Conservation (phyloP, 23 tunicate genomes). For the Trididemnum clinides region DNA sequence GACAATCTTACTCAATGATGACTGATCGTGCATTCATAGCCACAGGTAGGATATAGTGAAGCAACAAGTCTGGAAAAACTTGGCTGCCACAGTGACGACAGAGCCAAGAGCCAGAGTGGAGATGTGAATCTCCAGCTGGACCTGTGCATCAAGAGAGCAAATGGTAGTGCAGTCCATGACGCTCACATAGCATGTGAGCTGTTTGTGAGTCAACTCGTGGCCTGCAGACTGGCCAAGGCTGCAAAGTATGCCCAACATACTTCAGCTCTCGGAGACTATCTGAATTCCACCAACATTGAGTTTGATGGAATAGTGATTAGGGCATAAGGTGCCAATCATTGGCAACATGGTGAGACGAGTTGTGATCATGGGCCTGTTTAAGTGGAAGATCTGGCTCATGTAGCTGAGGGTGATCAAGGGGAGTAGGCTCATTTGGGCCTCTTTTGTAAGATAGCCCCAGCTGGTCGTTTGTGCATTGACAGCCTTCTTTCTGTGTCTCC, state of each 20-base stretch:
- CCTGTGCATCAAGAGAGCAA: neutral
- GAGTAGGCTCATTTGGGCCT: too few relatives aligned
- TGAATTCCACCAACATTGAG: too few relatives aligned
- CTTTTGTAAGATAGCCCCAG: too few relatives aligned
- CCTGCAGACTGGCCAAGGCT: too few relatives aligned
- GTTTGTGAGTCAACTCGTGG: neutral
- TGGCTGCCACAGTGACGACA: neutral
- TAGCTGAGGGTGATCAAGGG: neutral
- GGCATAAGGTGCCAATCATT: neutral
- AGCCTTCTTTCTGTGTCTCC: too few relatives aligned
- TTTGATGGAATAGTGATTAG: neutral
- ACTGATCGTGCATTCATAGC: neutral
- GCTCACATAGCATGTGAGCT: neutral
- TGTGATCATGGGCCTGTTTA: neutral
- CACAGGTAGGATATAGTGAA: neutral
- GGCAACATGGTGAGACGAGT: neutral
- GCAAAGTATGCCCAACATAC: too few relatives aligned
- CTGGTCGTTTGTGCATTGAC: too few relatives aligned
- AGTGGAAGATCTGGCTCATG: neutral
- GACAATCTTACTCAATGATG: neutral
- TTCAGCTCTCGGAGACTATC: too few relatives aligned
- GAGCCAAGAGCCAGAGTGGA: too few relatives aligned
- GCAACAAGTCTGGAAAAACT: neutral
- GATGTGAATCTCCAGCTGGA: neutral
- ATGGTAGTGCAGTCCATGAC: neutral